Conservation (phyloP, 1,140 invertebrate genomes). For the Heterodera carotae region DNA sequence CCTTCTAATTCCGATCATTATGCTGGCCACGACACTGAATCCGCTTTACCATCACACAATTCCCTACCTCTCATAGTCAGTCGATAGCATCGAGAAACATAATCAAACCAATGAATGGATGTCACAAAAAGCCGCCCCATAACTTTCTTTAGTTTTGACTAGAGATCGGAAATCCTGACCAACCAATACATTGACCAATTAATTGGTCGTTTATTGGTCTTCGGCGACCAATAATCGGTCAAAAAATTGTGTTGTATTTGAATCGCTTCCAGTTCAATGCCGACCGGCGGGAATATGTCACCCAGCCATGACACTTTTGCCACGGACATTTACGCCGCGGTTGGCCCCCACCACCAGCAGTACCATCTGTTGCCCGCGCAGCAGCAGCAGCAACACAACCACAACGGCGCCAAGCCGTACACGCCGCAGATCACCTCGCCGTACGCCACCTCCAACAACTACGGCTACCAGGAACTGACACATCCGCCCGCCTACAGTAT, state of each 20-base stretch:
- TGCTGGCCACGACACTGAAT: slow-evolving; percentile 44
- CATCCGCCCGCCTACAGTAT: slow-evolving; percentile 42
- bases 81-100: too few relatives aligned
- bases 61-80: slow-evolving; percentile 51
- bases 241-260: slow-evolving; percentile 9
- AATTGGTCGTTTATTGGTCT: not conserved
- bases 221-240: not conserved
- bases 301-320: slow-evolving; percentile 26
- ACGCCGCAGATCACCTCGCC: slow-evolving; percentile 31
- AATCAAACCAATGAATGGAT: too few relatives aligned
- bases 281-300: not conserved
- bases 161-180: too few relatives aligned
- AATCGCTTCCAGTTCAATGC: not conserved
- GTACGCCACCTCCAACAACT: slow-evolving; percentile 46
- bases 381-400: not conserved
- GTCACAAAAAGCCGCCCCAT: too few relatives aligned
- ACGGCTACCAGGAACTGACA: slow-evolving; percentile 50
- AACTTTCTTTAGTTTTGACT: too few relatives aligned
- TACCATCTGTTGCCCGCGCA: slow-evolving; percentile 28
- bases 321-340: slow-evolving; percentile 45
- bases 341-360: slow-evolving; percentile 20
- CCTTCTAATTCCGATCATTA: slow-evolving; percentile 49
- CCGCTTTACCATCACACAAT: slow-evolving; percentile 43
- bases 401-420: slow-evolving; percentile 15
- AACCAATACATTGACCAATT: too few relatives aligned